These are phyloP conservation scores for Clamator glandarius DNA, from an alignment of 2,797 vertebrate genomes.

Conservation along the genomic window DNA sequence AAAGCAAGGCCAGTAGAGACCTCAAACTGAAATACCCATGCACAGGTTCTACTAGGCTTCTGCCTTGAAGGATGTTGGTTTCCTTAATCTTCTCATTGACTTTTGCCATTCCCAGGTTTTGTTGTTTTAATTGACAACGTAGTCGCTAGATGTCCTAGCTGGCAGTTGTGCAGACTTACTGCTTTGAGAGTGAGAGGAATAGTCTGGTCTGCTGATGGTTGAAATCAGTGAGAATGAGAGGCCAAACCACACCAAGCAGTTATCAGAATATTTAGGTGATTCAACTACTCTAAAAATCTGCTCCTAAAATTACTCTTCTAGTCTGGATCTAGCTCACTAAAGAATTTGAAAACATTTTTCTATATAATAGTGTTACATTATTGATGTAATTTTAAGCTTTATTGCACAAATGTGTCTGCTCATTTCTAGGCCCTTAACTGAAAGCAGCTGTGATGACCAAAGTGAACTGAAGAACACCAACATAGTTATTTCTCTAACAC, in stretches of 20 bases:
- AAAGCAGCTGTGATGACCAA: not conserved
- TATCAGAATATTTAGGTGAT: not conserved
- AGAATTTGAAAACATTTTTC: not conserved
- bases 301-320: not conserved
- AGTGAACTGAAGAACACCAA: not conserved
- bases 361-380: not conserved
- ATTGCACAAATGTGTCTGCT: not conserved
- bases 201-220: not conserved
- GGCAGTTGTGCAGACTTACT: not conserved
- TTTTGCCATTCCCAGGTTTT: not conserved
- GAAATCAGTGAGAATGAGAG: not conserved
- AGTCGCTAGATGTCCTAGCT: not conserved
- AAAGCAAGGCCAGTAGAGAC: not conserved
- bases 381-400: not conserved
- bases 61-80: not conserved
- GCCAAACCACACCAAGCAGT: not conserved
- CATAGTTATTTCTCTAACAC: not conserved
- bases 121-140: not conserved
- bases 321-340: not conserved
- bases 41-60: not conserved
- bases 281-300: not conserved
- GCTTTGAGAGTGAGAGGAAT: not conserved
- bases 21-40: not conserved
- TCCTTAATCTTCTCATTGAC: not conserved
- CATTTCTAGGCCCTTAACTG: not conserved